Percentiles rank a stretch among this genome's conserved stretches.
Evolutionary conservation across 1,140 invertebrate genomes (phyloP).

Genomic region (Aphidius ervi): DNA sequence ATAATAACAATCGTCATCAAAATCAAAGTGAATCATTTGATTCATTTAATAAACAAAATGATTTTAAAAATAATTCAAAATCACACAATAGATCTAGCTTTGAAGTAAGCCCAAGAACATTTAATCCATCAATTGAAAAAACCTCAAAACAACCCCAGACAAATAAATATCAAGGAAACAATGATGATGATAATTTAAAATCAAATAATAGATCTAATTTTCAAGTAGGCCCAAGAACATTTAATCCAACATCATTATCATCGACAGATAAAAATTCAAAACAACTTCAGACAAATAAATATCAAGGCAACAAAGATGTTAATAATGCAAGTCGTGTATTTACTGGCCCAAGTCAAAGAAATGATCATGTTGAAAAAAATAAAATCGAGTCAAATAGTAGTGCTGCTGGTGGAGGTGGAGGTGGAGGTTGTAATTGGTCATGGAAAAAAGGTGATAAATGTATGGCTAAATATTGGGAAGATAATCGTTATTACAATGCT

Average conservation of each 20-base stretch:
- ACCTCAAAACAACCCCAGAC: background rate
- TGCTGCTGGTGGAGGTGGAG: constrained; percentile 24
- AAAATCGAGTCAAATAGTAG: constrained; percentile 34
- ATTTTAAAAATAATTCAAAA: constrained; percentile 27
- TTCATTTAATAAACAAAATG: constrained; percentile 25
- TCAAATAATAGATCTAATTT: constrained; percentile 19
- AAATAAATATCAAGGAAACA: constrained; percentile 11
- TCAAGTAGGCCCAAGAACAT: constrained; percentile 27
- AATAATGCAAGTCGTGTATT: too few species aligned
- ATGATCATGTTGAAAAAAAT: constrained; percentile 28
- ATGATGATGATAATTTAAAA: constrained; percentile 6
- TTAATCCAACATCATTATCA: constrained; percentile 10
- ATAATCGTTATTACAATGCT: constrained; percentile 84
- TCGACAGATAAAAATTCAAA: too few species aligned
- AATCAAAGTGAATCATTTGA: constrained; percentile 29
- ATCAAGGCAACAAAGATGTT: background rate
- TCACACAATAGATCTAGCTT: constrained; percentile 29
- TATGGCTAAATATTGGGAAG: constrained; percentile 89
- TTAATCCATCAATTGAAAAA: too few species aligned
- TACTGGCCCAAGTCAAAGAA: too few species aligned
- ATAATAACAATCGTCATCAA: constrained; percentile 27
- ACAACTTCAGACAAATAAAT: too few species aligned
- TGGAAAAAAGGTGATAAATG: constrained; percentile 79
- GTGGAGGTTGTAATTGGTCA: constrained; percentile 44
- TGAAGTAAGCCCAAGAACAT: too few species aligned